Evolutionary conservation across 2,797 vertebrate genomes (phyloP), one percentile per base, ranked within the genome.

Genomic region (Synaphobranchus kaupii): DNA sequence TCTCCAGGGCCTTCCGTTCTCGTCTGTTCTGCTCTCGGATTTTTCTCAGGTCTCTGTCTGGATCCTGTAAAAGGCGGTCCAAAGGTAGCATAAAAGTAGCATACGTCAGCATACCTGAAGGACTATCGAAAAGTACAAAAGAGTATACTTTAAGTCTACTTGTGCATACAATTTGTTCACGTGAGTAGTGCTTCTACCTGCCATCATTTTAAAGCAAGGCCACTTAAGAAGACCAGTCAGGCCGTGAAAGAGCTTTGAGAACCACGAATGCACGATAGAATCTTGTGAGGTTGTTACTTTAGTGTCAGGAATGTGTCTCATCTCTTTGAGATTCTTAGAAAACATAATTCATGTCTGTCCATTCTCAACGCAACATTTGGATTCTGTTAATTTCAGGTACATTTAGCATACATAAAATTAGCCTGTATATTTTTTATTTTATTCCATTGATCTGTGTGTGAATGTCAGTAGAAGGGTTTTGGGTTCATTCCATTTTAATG

Each of bases 31-130:
- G 93, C 50, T 92, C 88, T 84, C 89, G 91, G 85, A 94, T 92
- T 92, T 94, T 84, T 89, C 91, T 93, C 73, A 96, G 91, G 85
- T 93, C 93, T 91, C 92, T 90, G 83, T 95, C 94, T 4, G 92
- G 56, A 39, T 95, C 93, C 97, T 98, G 84, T 39, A 56, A 92
- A 89, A 54, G 80, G 85, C 39, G 86, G n/a, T 17, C 31, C 56
- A 66, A 66, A 84, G 31, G 58, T 12, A 50, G 10, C 10, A 34
- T 25, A 39, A 7, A 22, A 39, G 39, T 10, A 76, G 39, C 39
- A 39, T 39, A 39, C 39, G 3, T 39, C 39, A 39, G 39, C 39
- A 39, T 39, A 39, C 39, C 39, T 39, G 39, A n/a, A n/a, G n/a
- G n/a, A n/a, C n/a, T n/a, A n/a, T n/a, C n/a, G n/a, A n/a, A n/a